phyloP scores from a whole-genome alignment of 2,113 vertebrate species.

The Ameiurus melas region DNA sequence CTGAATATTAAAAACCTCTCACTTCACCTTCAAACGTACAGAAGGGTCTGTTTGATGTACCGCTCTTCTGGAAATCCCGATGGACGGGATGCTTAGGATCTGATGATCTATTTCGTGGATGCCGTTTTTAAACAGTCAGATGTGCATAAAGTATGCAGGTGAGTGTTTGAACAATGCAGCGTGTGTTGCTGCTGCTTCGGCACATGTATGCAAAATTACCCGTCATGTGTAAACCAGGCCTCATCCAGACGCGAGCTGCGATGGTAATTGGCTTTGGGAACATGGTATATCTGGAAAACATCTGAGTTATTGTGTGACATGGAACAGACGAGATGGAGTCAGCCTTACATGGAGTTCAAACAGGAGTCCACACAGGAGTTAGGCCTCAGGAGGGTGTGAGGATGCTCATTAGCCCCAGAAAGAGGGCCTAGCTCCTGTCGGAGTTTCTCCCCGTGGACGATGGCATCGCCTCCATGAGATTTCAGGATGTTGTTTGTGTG shows the following conservation, averaged over 20 bases:
- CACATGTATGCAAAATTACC: too few species aligned
- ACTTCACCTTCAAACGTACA: too few species aligned
- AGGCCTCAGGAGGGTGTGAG: neutral
- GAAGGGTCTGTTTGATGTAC: too few species aligned
- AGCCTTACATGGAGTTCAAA: neutral
- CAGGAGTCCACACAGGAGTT: neutral
- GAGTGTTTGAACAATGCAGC: neutral
- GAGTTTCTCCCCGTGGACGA: neutral
- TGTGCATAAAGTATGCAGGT: neutral
- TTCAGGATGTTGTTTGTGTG: constrained; percentile 24
- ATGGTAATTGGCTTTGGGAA: neutral
- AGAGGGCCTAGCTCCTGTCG: neutral
- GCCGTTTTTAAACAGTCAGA: neutral
- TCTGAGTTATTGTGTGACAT: neutral
- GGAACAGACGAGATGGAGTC: neutral
- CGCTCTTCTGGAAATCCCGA: too few species aligned
- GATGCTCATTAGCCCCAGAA: constrained; percentile 4
- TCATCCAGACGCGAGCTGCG: neutral
- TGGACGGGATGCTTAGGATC: neutral
- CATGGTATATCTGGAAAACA: neutral
- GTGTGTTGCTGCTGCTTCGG: too few species aligned
- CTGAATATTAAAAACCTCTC: too few species aligned
- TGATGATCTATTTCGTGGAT: neutral
- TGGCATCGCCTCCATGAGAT: neutral
- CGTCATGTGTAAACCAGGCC: neutral